Base-by-base conservation (phyloP, 2,113 vertebrate genomes). In the Illadopsis cleaveri region DNA sequence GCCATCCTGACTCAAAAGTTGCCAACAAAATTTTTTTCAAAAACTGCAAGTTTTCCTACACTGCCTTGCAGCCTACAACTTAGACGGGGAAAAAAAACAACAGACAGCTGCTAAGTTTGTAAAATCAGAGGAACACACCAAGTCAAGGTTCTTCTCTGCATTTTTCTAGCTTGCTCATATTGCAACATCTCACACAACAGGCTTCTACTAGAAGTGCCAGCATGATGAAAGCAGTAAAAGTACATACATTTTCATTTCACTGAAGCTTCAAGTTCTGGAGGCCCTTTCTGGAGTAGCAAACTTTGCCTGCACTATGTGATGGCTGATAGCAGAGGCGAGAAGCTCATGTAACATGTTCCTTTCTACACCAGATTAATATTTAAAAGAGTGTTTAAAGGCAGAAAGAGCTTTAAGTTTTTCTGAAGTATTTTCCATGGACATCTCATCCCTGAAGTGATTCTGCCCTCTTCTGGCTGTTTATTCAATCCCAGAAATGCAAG, bases 401-500 rank as follows among this genome's bases (percentile, higher is more conserved):
- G 11, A 47, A 82, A 51, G 20, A n/a, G 42, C 10, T 17, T 10
- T 4, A 70, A 16, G 24, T 35, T 65, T 50, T 82, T 51, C 37
- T 57, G 16, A 62, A 54, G 13, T 7, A 23, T 65, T 57, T 56
- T 56, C 72, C 0, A 9, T 15, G 22, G 56, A 42, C 37, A 28
- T 13, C 22, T 27, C 31, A 51, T 15, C 62, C 54, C 71, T 88
- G 16, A 38, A 68, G 72, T 33, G 35, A 71, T 90, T 64, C 92
- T 96, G 97, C 44, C 97, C 96, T 92, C 98, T 97, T 70, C 92
- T 95, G 97, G 91, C 57, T 92, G 70, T 50, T 44, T 64, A 91
- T 50, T 89, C 71, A 85, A 53, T 65, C 62, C 54, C 72, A 93
- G 28, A 82, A 64, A 79, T 5, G 28, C 27, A 57, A 61, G 44